Evolutionary conservation across 2,113 vertebrate species (phyloP).

Genomic region (Globicephala melas): DNA sequence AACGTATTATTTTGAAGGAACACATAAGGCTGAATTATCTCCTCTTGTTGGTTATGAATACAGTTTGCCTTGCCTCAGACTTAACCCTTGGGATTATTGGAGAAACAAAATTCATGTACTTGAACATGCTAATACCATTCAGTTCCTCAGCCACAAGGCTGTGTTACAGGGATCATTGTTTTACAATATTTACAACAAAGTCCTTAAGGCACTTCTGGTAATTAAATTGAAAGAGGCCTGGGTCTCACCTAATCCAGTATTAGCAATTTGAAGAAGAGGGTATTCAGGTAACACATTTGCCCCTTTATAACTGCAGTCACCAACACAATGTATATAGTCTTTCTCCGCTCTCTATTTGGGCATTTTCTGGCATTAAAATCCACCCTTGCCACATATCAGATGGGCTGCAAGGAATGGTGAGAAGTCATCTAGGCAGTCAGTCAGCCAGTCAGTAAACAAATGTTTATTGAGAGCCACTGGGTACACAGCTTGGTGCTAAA

Average conservation of each 20-base stretch:
- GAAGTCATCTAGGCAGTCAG: neutral
- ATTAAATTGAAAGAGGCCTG: neutral
- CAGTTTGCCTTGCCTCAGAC: neutral
- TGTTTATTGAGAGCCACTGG: neutral
- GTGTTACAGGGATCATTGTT: neutral
- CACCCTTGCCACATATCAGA: neutral
- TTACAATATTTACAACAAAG: neutral
- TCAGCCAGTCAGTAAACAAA: conserved; percentile 16
- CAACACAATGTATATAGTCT: neutral
- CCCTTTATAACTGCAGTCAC: neutral
- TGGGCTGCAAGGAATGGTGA: neutral
- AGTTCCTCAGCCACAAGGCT: neutral
- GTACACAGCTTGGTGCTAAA: neutral
- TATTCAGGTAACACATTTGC: neutral
- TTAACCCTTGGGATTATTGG: neutral
- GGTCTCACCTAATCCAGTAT: neutral
- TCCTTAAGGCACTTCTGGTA: neutral
- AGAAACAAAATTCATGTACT: neutral
- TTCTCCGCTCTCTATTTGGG: neutral
- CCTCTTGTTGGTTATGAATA: neutral
- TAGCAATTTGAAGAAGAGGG: neutral
- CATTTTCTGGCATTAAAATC: neutral
- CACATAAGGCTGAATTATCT: neutral
- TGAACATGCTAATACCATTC: neutral
- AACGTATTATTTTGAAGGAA: neutral